Evolutionary conservation across 2,113 vertebrate species (phyloP).

Genomic region (Otis tarda): DNA sequence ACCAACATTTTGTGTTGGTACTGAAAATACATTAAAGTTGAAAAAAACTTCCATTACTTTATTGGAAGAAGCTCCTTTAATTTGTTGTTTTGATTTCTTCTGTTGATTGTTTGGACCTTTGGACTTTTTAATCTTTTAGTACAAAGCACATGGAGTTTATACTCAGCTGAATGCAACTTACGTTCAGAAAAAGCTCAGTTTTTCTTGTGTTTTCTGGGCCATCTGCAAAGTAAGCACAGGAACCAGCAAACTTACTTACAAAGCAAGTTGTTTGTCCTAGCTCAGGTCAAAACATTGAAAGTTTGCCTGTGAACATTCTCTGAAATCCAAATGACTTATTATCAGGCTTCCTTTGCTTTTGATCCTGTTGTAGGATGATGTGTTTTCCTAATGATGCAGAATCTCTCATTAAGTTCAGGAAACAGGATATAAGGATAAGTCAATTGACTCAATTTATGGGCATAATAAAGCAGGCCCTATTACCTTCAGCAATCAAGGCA

Average conservation of each 20-base stretch:
- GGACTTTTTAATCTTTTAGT: background rate
- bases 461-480: constrained; percentile 81
- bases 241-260: constrained; percentile 13
- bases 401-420: constrained; percentile 87
- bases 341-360: constrained; percentile 78
- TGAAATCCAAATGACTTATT: constrained; percentile 78
- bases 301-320: constrained; percentile 70
- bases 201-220: background rate
- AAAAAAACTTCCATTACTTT: background rate
- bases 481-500: constrained; percentile 80
- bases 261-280: constrained; percentile 62
- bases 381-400: constrained; percentile 85
- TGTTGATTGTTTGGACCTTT: background rate
- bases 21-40: background rate
- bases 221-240: constrained; percentile 11
- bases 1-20: background rate
- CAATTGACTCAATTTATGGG: constrained; percentile 86
- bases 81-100: background rate
- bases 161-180: background rate
- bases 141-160: background rate
- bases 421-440: constrained; percentile 87
- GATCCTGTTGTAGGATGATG: constrained; percentile 81
- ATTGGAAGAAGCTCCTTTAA: background rate
- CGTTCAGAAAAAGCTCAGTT: background rate
- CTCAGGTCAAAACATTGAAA: constrained; percentile 68